Conservation (phyloP, 2,113 vertebrate species). For the Alouatta palliata region DNA sequence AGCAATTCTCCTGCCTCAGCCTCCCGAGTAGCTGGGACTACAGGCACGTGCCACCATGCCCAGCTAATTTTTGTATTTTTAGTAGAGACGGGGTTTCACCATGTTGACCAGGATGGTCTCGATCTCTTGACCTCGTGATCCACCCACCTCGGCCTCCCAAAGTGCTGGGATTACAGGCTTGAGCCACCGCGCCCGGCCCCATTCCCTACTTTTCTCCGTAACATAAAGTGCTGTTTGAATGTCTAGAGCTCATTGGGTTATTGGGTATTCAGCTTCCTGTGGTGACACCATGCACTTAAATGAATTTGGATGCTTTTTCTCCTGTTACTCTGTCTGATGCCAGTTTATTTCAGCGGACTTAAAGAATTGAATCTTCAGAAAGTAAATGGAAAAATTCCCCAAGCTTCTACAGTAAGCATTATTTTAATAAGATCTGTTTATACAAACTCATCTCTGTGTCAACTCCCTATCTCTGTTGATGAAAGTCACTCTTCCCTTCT, state of each 20-base stretch:
- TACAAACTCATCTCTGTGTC: not conserved
- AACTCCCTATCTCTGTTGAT: not conserved
- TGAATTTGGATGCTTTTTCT: not conserved
- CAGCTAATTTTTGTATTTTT: too few species aligned
- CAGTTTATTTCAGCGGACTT: not conserved
- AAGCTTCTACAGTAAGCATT: not conserved
- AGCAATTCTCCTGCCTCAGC: too few species aligned
- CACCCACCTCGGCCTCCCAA: too few species aligned
- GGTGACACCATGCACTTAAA: not conserved
- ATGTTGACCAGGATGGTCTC: too few species aligned
- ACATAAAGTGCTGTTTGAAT: not conserved
- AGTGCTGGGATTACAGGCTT: too few species aligned
- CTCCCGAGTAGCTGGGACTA: too few species aligned
- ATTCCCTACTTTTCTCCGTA: not conserved
- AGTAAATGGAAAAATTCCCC: not conserved
- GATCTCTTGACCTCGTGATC: too few species aligned
- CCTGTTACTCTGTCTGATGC: not conserved
- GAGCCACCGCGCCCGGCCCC: too few species aligned
- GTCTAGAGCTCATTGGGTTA: not conserved
- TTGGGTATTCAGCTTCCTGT: not conserved
- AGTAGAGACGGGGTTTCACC: too few species aligned
- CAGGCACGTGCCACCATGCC: too few species aligned
- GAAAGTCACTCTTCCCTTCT: not conserved
- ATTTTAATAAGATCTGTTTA: not conserved
- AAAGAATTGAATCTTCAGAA: not conserved